These are phyloP conservation scores for Rhorus exstirpatorius DNA, from an alignment of 2,888 invertebrate genomes.

Conservation along the genomic window DNA sequence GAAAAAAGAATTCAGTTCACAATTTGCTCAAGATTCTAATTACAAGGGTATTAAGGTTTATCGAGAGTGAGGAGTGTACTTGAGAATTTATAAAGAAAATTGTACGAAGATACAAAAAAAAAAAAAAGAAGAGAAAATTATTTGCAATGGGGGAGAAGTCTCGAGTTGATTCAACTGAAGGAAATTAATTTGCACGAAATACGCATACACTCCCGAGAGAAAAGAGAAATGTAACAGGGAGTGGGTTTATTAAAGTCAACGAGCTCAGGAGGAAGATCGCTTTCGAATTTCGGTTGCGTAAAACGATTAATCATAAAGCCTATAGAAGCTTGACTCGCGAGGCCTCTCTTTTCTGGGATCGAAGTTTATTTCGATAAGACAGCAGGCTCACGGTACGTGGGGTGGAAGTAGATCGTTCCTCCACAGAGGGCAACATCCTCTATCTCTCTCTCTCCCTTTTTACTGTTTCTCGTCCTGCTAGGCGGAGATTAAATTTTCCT, in stretches of 20 bases:
- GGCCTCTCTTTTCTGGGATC: slow-evolving; percentile 73
- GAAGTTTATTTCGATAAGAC: slow-evolving; percentile 79
- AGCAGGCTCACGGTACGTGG: slow-evolving; percentile 57
- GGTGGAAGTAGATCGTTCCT: slow-evolving; percentile 64
- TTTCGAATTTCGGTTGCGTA: slow-evolving; percentile 59
- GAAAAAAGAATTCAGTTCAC: slow-evolving; percentile 23
- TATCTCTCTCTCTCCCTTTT: slow-evolving; percentile 36
- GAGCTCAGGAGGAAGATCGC: slow-evolving; percentile 51
- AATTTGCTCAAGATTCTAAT: slow-evolving; percentile 43
- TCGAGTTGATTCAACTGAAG: slow-evolving; percentile 55
- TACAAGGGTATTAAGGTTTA: slow-evolving; percentile 41
- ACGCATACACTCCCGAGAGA: slow-evolving; percentile 8
- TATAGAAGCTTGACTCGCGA: slow-evolving; percentile 52
- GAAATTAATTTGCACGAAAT: slow-evolving; percentile 65
- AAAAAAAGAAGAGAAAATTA: slow-evolving; percentile 25
- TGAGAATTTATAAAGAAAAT: slow-evolving; percentile 36
- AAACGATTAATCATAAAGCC: slow-evolving; percentile 77
- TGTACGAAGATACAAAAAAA: slow-evolving; percentile 32
- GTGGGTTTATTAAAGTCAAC: slow-evolving; percentile 54
- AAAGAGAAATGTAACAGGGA: not conserved
- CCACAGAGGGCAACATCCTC: slow-evolving; percentile 67
- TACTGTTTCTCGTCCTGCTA: slow-evolving; percentile 63
- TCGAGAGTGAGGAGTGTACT: slow-evolving; percentile 26
- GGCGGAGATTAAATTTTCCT: slow-evolving; percentile 78
- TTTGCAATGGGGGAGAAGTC: slow-evolving; percentile 9